phyloP scores from a whole-genome alignment of 1,140 invertebrate species.

The Condylostylus longicornis region DNA sequence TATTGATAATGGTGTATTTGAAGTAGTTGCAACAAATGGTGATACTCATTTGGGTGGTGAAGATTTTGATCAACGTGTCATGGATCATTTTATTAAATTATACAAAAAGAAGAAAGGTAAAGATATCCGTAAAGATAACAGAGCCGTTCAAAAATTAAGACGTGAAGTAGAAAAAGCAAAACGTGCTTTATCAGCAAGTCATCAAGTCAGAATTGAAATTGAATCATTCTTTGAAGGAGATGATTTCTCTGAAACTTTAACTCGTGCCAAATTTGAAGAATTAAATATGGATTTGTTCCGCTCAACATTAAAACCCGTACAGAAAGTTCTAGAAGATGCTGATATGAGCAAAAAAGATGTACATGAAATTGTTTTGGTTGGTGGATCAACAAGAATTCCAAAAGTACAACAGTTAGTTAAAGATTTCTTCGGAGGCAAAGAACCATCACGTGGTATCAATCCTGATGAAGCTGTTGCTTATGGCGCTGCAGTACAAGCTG shows the following conservation, averaged over 20 bases:
- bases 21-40: slow-evolving; percentile 91
- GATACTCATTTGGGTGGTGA: slow-evolving; percentile 97
- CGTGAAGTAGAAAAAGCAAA: slow-evolving; percentile 97
- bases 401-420: slow-evolving; percentile 98
- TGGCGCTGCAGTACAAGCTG: slow-evolving; percentile 96
- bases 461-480: slow-evolving; percentile 97
- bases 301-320: slow-evolving; percentile 96
- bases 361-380: slow-evolving; percentile 97
- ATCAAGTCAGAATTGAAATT: slow-evolving; percentile 96
- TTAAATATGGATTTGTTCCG: slow-evolving; percentile 98
- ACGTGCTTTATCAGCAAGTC: slow-evolving; percentile 83
- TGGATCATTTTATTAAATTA: slow-evolving; percentile 97
- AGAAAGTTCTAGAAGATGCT: slow-evolving; percentile 93
- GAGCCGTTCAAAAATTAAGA: slow-evolving; percentile 90
- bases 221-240: slow-evolving; percentile 98
- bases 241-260: slow-evolving; percentile 98
- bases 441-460: slow-evolving; percentile 95
- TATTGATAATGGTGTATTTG: slow-evolving; percentile 93
- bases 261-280: slow-evolving; percentile 98
- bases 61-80: slow-evolving; percentile 96
- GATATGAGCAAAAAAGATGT: slow-evolving; percentile 98
- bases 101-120: slow-evolving; percentile 99
- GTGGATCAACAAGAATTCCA: slow-evolving; percentile 97
- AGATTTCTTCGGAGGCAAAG: slow-evolving; percentile 96
- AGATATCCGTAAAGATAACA: slow-evolving; percentile 87